Evolutionary conservation across 2,797 vertebrate genomes (phyloP).

Genomic region (Avahi laniger): DNA sequence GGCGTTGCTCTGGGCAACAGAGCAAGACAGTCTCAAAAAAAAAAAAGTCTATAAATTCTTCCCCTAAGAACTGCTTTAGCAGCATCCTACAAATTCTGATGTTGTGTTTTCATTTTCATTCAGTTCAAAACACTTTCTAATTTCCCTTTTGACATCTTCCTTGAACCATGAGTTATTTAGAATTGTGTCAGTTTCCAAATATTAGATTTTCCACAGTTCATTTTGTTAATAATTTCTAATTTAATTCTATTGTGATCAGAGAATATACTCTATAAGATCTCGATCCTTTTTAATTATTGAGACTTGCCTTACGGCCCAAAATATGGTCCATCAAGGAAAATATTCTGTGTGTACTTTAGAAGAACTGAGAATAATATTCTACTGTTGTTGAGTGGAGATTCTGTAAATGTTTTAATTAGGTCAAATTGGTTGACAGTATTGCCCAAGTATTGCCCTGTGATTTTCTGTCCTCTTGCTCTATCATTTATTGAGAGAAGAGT

Average conservation of each 20-base stretch:
- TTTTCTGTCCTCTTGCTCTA: background rate
- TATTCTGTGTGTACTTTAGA: background rate
- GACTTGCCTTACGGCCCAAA: background rate
- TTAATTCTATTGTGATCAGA: background rate
- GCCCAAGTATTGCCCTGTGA: background rate
- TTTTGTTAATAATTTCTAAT: background rate
- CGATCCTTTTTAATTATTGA: background rate
- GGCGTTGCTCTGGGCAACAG: too few species aligned
- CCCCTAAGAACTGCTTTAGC: background rate
- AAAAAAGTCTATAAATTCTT: background rate
- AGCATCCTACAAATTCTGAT: background rate
- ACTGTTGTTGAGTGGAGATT: background rate
- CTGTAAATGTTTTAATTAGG: background rate
- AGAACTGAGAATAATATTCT: background rate
- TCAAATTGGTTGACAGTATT: background rate
- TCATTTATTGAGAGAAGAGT: background rate
- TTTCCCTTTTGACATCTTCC: background rate
- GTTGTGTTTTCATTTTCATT: slow-evolving; percentile 1
- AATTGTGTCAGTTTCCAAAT: background rate
- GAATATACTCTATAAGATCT: background rate
- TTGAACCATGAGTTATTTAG: background rate
- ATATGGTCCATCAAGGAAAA: background rate
- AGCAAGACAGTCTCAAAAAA: too few species aligned
- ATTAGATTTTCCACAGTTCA: background rate
- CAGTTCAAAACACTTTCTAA: background rate